Percentiles rank a stretch among this genome's conserved stretches.
Conservation (phyloP, 2,888 invertebrate species). For the Cyrtodaria siliqua region DNA sequence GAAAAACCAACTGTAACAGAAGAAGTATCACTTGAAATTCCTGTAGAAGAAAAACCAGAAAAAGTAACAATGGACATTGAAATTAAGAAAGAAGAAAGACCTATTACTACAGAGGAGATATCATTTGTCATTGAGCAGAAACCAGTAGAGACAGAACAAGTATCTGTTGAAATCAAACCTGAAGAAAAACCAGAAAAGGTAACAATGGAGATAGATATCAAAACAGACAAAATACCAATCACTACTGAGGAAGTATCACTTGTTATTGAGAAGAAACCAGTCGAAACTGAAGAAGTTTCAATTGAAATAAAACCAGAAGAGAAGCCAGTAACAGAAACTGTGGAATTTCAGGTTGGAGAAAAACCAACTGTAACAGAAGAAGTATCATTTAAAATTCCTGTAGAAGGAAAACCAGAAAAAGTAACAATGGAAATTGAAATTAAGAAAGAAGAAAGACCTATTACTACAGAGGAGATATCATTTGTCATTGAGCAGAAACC, state of each 20-base stretch:
- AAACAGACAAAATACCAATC: background rate
- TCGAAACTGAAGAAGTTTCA: constrained; percentile 1
- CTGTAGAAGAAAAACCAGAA: constrained; percentile 18
- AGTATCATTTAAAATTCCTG: constrained; percentile 3
- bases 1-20: constrained; percentile 16
- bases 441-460: background rate
- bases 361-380: constrained; percentile 13
- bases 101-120: background rate
- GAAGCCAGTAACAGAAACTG: constrained; percentile 19
- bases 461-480: constrained; percentile 8
- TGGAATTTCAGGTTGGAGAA: constrained; percentile 25
- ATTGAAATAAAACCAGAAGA: constrained; percentile 17
- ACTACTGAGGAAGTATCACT: constrained; percentile 13
- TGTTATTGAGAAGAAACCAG: constrained; percentile 7
- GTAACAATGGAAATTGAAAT: background rate
- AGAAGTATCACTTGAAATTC: constrained; percentile 18
- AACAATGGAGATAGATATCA: background rate
- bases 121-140: no score
- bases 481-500: constrained; percentile 16
- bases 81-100: constrained; percentile 10
- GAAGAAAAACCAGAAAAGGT: constrained; percentile 27
- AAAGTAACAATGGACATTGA: constrained; percentile 16
- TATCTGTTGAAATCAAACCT: constrained; percentile 14
- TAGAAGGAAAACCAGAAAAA: constrained; percentile 13
- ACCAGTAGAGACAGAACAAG: background rate